Evolutionary conservation across 1,140 invertebrate genomes (phyloP).

Genomic region (Aradophagus sp.): DNA sequence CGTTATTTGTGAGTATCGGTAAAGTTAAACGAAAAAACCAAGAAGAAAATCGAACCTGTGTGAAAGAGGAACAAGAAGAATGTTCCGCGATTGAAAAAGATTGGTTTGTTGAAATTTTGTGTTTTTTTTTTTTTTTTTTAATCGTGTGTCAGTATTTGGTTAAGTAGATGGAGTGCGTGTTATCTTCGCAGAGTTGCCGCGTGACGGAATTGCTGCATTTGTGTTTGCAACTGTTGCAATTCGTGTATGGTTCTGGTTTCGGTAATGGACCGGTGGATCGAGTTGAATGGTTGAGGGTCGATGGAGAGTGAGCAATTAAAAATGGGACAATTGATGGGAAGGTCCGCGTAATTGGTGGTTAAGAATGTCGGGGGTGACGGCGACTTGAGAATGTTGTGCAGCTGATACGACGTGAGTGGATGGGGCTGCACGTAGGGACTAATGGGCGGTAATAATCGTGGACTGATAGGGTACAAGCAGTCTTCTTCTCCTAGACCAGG

Average conservation of each 20-base stretch:
- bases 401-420: constrained; percentile 65
- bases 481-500: constrained; percentile 69
- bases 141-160: too few species aligned
- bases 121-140: constrained; percentile 19
- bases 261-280: constrained; percentile 34
- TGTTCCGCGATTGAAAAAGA: constrained; percentile 57
- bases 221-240: constrained; percentile 65
- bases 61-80: constrained; percentile 64
- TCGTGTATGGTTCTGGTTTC: constrained; percentile 39
- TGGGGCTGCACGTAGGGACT: constrained; percentile 69
- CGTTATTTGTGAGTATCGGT: too few species aligned
- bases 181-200: constrained; percentile 66
- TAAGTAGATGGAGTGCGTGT: constrained; percentile 58
- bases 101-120: constrained; percentile 25
- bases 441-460: constrained; percentile 65
- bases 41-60: constrained; percentile 75
- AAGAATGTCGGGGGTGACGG: constrained; percentile 21
- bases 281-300: constrained; percentile 14
- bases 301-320: constrained; percentile 31
- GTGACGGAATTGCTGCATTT: constrained; percentile 65
- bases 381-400: constrained; percentile 63
- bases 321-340: constrained; percentile 42
- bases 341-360: constrained; percentile 10
- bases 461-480: constrained; percentile 70
- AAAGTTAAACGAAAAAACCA: constrained; percentile 67